Conservation (phyloP, 2,888 invertebrate genomes). For the Ectemnius continuus region DNA sequence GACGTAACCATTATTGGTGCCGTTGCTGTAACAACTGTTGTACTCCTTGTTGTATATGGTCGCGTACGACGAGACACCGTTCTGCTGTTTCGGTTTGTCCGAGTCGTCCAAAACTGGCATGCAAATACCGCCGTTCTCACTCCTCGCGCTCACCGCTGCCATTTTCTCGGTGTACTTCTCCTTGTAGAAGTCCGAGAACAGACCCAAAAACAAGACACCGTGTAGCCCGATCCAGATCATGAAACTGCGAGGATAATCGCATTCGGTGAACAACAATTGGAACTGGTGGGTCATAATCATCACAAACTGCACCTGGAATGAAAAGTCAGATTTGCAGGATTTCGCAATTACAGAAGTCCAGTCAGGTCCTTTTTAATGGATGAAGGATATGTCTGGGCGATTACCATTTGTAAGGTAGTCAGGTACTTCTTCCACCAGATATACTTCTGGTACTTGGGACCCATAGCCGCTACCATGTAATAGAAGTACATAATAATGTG, state of each 20-base stretch:
- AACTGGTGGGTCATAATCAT: constrained; percentile 94
- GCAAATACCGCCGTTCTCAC: constrained; percentile 79
- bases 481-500: constrained; percentile 99
- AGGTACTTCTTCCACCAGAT: constrained; percentile 99
- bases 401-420: constrained; percentile 96
- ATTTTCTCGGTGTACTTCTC: constrained; percentile 82
- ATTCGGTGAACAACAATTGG: constrained; percentile 92
- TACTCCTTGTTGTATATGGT: constrained; percentile 81
- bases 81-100: constrained; percentile 69
- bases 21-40: constrained; percentile 83
- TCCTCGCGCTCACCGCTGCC: constrained; percentile 70
- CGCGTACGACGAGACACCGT: constrained; percentile 77
- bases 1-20: constrained; percentile 83
- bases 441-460: constrained; percentile 94
- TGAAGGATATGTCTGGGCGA: neutral
- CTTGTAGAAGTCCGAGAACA: constrained; percentile 97
- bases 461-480: constrained; percentile 97
- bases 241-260: constrained; percentile 93
- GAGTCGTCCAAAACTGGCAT: constrained; percentile 86
- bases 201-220: constrained; percentile 94
- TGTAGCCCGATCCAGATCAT: constrained; percentile 97
- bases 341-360: too few relatives aligned
- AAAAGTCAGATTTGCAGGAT: neutral
- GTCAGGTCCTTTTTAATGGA: too few relatives aligned
- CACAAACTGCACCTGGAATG: constrained; percentile 91